Base-by-base conservation (phyloP, 2,113 vertebrate genomes). In the Lontra canadensis region DNA sequence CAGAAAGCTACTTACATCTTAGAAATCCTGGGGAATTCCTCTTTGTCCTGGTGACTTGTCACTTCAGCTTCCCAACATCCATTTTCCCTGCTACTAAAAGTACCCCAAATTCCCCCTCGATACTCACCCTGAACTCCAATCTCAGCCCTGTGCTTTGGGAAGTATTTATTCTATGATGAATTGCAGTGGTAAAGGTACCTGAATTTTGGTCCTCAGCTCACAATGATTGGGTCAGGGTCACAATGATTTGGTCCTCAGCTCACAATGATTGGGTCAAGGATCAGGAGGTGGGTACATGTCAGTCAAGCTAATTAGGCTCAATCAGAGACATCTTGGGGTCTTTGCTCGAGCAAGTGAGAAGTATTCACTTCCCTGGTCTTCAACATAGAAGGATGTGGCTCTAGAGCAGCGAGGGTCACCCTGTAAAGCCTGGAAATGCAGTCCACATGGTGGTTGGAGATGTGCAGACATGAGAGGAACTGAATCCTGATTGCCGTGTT, bases 1-100 rank as follows among this genome's bases (percentile, higher is more conserved):
- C 29, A 67, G 39, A 94, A 91, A 97, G 31, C 3, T 26, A 78
- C 73, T 83, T 61, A 20, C 21, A 74, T 83, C 78, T 85, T 73
- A 39, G 83, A 73, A 95, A 21, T 88, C 7, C 6, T 61, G 52
- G 18, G 25, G 57, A 73, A 34, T 78, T 18, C 49, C 23, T 73
- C 55, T 92, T 65, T 44, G 34, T 8, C 9, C 23, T 55, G 57
- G 31, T 6, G 73, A n/a, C 80, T 85, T 81, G 39, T 71, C 52
- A 55, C 79, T 80, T 94, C 25, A 73, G 29, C 4, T 8, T 74
- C 55, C 42, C n/a, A 55, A 36, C 4, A 49, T 59, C 20, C 80
- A 69, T 82, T 91, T 95, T 65, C 9, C 36, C 49, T 88, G 78
- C 36, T 73, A 61, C 23, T 52, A 57, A 63, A 20, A 69, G 26